Base-by-base conservation (phyloP, 2,797 vertebrate species). In the Tauraco hartlaubi region DNA sequence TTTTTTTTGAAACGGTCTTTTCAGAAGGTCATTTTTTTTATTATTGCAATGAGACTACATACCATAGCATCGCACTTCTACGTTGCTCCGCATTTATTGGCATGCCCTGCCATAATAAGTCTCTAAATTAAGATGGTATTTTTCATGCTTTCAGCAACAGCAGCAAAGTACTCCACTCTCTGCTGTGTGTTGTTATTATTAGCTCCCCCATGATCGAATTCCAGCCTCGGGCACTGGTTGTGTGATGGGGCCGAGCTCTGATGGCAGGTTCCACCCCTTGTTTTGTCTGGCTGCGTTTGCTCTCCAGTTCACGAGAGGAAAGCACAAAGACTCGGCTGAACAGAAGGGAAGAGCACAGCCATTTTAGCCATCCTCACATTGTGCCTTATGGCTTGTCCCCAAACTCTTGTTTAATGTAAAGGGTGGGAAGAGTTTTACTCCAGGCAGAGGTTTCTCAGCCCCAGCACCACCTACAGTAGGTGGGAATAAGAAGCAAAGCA, bases 111-210 rank as follows among this genome's bases (percentile, higher is more conserved):
- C 76, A 41, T 85, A 92, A 88, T 79, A 88, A 85, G 87, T 94
- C 88, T 64, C 59, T 89, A 89, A 95, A 93, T 92, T 68, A 95
- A 92, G 94, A 88, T 69, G 76, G 67, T 87, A 83, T 83, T 94
- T 96, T 94, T 94, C 74, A 80, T 87, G 94, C 92, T 97, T 93
- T 94, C 78, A 96, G 85, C 90, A 92, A 52, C 43, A 92, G 85
- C 92, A 92, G 80, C 48, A 79, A 90, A 91, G 88, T 88, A 71
- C 88, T 90, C 80, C 86, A 85, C 92, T 93, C 59, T 97, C 94
- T 86, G 77, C 90, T 90, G 55, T 29, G 14, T 78, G 92, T 39
- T 93, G 92, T 96, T 96, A 95, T 94, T 96, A 95, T 96, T 95
- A 94, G 77, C 93, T 96, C 71, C n/a, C 77, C 71, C 85, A 52